Evolutionary conservation across 2,888 invertebrate genomes (phyloP).

Genomic region (Listrodromus nycthemerus): DNA sequence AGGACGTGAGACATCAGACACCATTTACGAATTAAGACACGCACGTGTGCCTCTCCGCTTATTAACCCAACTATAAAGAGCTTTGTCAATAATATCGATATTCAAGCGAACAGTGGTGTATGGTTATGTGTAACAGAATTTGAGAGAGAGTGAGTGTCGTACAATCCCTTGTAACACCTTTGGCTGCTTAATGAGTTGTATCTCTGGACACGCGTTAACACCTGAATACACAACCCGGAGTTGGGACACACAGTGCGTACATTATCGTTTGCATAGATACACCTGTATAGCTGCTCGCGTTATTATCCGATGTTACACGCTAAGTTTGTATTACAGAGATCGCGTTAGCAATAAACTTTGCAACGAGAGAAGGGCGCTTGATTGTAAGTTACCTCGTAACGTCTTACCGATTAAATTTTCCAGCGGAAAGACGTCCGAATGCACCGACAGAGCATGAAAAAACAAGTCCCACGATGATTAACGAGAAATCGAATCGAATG

Average conservation of each 20-base stretch:
- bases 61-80: not conserved
- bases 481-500: constrained; percentile 7
- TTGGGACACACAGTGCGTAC: constrained; percentile 33
- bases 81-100: constrained; percentile 51
- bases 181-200: constrained; percentile 56
- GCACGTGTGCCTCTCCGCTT: constrained; percentile 47
- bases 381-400: not conserved
- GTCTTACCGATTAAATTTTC: not conserved
- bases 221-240: constrained; percentile 55
- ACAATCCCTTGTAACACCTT: constrained; percentile 42
- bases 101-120: constrained; percentile 22
- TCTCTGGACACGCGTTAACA: constrained; percentile 60
- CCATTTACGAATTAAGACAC: constrained; percentile 51
- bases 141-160: constrained; percentile 40
- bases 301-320: constrained; percentile 36
- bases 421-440: not conserved
- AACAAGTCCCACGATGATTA: not conserved
- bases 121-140: constrained; percentile 43
- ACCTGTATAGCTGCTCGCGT: constrained; percentile 55
- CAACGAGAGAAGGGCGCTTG: not conserved
- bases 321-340: not conserved
- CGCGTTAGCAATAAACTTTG: not conserved
- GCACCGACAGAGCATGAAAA: not conserved
- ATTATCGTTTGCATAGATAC: constrained; percentile 52
- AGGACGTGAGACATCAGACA: constrained; percentile 53